Conservation (phyloP, 1,140 invertebrate species). For the Anoplophora glabripennis region DNA sequence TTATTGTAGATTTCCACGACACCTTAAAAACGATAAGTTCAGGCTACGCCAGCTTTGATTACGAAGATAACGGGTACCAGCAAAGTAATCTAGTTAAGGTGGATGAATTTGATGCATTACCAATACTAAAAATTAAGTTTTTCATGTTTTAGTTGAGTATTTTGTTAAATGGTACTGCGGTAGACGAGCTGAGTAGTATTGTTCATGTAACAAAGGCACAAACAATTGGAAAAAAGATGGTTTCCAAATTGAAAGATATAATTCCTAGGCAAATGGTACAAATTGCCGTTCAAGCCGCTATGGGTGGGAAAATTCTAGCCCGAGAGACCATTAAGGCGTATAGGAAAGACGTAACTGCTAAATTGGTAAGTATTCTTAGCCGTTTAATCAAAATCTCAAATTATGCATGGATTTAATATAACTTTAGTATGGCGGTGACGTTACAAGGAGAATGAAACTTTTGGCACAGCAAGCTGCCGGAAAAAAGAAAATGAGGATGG, state of each 20-base stretch:
- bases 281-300: slow-evolving; percentile 84
- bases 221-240: slow-evolving; percentile 67
- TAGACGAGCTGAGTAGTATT: slow-evolving; percentile 87
- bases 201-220: slow-evolving; percentile 70
- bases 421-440: slow-evolving; percentile 87
- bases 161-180: slow-evolving; percentile 72
- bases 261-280: slow-evolving; percentile 86
- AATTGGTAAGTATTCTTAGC: slow-evolving; percentile 72
- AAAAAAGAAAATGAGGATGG: slow-evolving; percentile 87
- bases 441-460: slow-evolving; percentile 86
- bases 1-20: slow-evolving; percentile 95
- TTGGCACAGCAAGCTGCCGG: slow-evolving; percentile 87
- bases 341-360: slow-evolving; percentile 90
- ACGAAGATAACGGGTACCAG: slow-evolving; percentile 87
- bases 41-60: slow-evolving; percentile 97
- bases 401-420: slow-evolving; percentile 38
- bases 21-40: slow-evolving; percentile 83
- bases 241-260: slow-evolving; percentile 77
- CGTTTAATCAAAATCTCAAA: not conserved
- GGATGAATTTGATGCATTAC: slow-evolving; percentile 10
- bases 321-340: slow-evolving; percentile 85
- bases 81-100: slow-evolving; percentile 70
- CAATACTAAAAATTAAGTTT: not conserved
- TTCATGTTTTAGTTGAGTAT: slow-evolving; percentile 65
- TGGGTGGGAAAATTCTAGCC: slow-evolving; percentile 79